These are phyloP conservation scores for Cottoperca gobio DNA, from an alignment of 2,797 vertebrate genomes.

Conservation along the genomic window DNA sequence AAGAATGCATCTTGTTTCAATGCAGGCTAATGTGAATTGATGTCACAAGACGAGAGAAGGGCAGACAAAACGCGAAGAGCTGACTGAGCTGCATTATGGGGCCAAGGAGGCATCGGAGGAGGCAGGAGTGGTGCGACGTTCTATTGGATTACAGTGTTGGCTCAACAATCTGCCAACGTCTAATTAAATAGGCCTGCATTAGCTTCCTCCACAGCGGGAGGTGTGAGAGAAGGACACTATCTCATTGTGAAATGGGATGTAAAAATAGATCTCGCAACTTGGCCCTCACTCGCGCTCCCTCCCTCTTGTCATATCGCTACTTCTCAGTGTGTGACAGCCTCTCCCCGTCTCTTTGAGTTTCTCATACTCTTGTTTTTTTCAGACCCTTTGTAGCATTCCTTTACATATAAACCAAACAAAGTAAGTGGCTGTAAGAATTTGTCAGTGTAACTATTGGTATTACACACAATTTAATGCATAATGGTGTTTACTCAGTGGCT, in stretches of 20 bases:
- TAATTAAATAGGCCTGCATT: conserved; percentile 87
- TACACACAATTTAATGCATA: conserved; percentile 29
- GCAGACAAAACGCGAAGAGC: conserved; percentile 76
- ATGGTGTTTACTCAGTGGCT: conserved; percentile 44
- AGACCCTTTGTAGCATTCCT: conserved; percentile 27
- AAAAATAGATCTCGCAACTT: conserved; percentile 82
- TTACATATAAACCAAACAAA: conserved; percentile 39
- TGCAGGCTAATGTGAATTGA: conserved; percentile 81
- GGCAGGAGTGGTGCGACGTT: conserved; percentile 73
- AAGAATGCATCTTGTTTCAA: conserved; percentile 71
- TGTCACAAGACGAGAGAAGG: conserved; percentile 78
- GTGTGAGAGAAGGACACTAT: conserved; percentile 80
- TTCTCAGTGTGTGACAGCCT: conserved; percentile 34
- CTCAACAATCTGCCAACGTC: conserved; percentile 84
- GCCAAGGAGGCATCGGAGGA: conserved; percentile 74
- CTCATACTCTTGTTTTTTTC: conserved; percentile 48
- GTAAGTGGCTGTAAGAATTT: conserved; percentile 32
- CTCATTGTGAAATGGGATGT: conserved; percentile 84
- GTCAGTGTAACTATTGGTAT: conserved; percentile 27
- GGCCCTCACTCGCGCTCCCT: conserved; percentile 50
- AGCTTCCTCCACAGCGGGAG: conserved; percentile 68
- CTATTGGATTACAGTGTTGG: conserved; percentile 86
- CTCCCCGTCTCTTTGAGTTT: conserved; percentile 49
- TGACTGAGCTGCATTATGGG: conserved; percentile 78
- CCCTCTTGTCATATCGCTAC: conserved; percentile 55